Evolutionary conservation across 1,140 invertebrate genomes (phyloP).

Genomic region (Drosophila bocki): DNA sequence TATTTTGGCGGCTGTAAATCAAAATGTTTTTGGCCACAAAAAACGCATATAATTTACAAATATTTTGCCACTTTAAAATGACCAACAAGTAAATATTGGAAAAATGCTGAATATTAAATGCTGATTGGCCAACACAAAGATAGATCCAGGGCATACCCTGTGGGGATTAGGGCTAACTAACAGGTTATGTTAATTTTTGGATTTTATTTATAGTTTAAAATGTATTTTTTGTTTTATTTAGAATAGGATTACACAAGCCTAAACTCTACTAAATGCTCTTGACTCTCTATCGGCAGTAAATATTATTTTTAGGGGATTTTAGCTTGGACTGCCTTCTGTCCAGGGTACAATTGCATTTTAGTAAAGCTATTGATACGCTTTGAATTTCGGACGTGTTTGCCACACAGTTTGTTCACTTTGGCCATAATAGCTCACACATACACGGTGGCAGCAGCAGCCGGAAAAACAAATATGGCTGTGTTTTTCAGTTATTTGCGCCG

Average conservation of each 20-base stretch:
- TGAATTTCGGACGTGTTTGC: constrained; percentile 23
- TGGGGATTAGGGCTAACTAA: neutral
- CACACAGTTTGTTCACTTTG: constrained; percentile 13
- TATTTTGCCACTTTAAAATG: constrained; percentile 47
- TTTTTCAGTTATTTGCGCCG: constrained; percentile 54
- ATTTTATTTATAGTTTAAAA: neutral
- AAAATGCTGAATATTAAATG: constrained; percentile 36
- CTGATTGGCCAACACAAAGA: constrained; percentile 13
- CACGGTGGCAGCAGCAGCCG: neutral
- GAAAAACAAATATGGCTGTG: constrained; percentile 58
- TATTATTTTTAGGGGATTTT: neutral
- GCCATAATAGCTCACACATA: constrained; percentile 41
- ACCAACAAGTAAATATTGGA: constrained; percentile 39
- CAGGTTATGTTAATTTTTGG: constrained; percentile 7
- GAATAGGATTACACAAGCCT: neutral
- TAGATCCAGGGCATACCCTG: constrained; percentile 14
- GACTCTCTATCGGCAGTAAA: neutral
- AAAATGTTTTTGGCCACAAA: constrained; percentile 23
- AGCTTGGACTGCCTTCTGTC: neutral
- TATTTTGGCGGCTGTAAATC: constrained; percentile 48
- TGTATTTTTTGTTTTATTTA: neutral
- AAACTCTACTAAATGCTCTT: neutral
- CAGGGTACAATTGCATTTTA: constrained; percentile 24
- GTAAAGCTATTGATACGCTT: constrained; percentile 1
- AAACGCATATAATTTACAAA: constrained; percentile 30